Conservation (phyloP, 2,797 vertebrate species). For the Coranthus polyacanthus region DNA sequence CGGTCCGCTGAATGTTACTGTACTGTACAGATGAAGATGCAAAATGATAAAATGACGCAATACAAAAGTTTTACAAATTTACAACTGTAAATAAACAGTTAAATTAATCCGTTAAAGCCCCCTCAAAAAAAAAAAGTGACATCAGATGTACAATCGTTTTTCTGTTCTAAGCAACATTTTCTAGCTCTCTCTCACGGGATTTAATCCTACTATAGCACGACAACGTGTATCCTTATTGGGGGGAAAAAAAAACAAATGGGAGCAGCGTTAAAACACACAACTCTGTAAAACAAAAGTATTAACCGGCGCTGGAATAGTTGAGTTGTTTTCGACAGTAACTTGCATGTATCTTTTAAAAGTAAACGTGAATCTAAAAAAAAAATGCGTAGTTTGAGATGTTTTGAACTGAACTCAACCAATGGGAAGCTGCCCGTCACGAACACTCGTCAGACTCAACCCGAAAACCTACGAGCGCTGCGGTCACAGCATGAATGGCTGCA, state of each 20-base stretch:
- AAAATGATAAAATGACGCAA: slow-evolving; percentile 46
- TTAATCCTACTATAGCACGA: slow-evolving; percentile 31
- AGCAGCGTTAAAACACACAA: slow-evolving; percentile 28
- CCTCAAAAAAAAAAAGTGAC: background rate
- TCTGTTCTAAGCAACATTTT: slow-evolving; percentile 15
- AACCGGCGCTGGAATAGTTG: slow-evolving; percentile 28
- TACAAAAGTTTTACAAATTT: slow-evolving; percentile 65
- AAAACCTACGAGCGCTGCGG: too few species aligned
- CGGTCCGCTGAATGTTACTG: slow-evolving; percentile 24
- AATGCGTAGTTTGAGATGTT: slow-evolving; percentile 4
- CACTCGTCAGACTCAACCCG: background rate
- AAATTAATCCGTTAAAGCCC: background rate
- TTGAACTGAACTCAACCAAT: background rate
- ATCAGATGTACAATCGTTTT: background rate
- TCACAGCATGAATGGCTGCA: too few species aligned
- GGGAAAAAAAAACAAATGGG: slow-evolving; percentile 21
- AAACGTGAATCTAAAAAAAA: slow-evolving; percentile 39
- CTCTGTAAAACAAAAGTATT: slow-evolving; percentile 17
- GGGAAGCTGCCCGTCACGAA: background rate
- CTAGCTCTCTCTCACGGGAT: slow-evolving; percentile 14
- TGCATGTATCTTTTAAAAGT: slow-evolving; percentile 19
- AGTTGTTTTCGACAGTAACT: slow-evolving; percentile 33
- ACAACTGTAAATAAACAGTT: slow-evolving; percentile 46
- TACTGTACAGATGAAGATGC: slow-evolving; percentile 42
- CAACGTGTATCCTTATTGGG: slow-evolving; percentile 5